Evolutionary conservation across 1,140 invertebrate genomes (phyloP), one percentile per base, ranked within the genome.

Genomic region (Zaprionus kolodkinae): DNA sequence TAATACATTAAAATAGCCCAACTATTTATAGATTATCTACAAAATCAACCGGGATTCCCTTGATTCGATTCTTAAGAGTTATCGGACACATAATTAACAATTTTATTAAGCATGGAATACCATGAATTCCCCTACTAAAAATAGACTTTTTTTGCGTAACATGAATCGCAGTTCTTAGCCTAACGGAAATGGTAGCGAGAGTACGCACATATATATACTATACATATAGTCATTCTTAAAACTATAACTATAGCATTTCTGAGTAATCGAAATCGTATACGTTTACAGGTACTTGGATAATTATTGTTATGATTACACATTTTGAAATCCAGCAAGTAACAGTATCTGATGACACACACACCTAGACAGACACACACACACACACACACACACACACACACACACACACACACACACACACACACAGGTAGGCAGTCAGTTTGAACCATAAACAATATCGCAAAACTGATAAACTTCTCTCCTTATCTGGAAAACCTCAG

Each of bases 361-460:
- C 11, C n/a, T n/a, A n/a, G n/a, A n/a, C n/a, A n/a, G n/a, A 13
- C 13, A 33, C 33, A 60, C 70, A 62, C n/a, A 27, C 38, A 48
- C 38, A 33, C 11, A 21, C 70, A 62, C n/a, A 27, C 38, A 48
- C 38, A 33, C 11, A 35, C 33, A 30, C 10, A n/a, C 30, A 13
- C 12, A 64, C 61, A 54, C 12, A 33, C 40, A n/a, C 68, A 15
- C 36, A 48, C 45, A n/a, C n/a, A n/a, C n/a, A n/a, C n/a, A n/a
- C n/a, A n/a, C n/a, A n/a, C n/a, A n/a, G n/a, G n/a, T n/a, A n/a
- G n/a, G n/a, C n/a, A n/a, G n/a, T n/a, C n/a, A n/a, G n/a, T n/a
- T n/a, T 12, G 35, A 80, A 79, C 76, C 78, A 72, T 81, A 76
- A 86, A 82, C 78, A 80, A 86, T 86, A 90, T 90, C 85, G 85